Conservation (phyloP, 2,888 invertebrate species). For the Gasteruption jaculator region DNA sequence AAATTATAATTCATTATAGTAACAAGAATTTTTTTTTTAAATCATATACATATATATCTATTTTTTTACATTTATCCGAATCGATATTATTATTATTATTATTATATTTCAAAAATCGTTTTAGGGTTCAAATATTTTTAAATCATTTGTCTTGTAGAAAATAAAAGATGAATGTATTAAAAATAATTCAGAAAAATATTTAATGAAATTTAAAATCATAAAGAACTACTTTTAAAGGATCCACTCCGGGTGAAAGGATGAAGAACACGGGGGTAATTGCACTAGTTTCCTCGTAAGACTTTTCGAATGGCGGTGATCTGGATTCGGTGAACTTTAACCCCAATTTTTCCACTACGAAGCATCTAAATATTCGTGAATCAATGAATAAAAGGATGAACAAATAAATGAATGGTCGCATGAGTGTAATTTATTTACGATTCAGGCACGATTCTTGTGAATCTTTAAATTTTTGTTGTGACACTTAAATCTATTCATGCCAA, state of each 20-base stretch:
- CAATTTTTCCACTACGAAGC: conserved; percentile 85
- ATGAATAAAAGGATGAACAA: no score
- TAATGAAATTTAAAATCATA: background rate
- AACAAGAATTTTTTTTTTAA: no score
- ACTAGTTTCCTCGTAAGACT: conserved; percentile 82
- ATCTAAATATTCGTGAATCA: conserved; percentile 52
- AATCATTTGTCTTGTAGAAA: background rate
- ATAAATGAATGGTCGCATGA: no score
- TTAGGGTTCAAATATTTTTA: background rate
- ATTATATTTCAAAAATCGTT: background rate
- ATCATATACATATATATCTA: no score
- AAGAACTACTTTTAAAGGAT: conserved; percentile 73
- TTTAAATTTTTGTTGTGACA: no score
- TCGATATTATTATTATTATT: conserved; percentile 3
- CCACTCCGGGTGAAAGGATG: conserved; percentile 90
- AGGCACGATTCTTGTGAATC: no score
- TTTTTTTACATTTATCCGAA: no score
- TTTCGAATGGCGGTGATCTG: conserved; percentile 73
- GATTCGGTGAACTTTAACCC: conserved; percentile 79
- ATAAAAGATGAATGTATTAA: background rate
- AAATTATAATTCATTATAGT: no score
- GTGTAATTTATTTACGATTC: no score
- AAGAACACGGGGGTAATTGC: conserved; percentile 87
- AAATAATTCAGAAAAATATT: conserved; percentile 4
- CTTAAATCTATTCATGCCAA: no score